Percentiles rank a stretch among this genome's conserved stretches.
Evolutionary conservation across 1,140 invertebrate genomes (phyloP).

Genomic region (Callitettix versicolor): DNA sequence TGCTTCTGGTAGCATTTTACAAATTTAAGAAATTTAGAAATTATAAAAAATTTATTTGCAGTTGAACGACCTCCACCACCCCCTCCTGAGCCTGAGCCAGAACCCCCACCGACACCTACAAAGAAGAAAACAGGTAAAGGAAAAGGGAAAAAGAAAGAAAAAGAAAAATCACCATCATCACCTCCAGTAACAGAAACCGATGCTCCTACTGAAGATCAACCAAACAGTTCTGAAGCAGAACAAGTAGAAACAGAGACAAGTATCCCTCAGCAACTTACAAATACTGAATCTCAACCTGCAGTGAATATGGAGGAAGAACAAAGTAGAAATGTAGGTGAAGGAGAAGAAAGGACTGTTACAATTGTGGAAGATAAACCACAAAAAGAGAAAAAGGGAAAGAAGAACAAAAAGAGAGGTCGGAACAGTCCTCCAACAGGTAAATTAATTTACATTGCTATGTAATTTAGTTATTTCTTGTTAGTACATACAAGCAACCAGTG

Average conservation of each 20-base stretch:
- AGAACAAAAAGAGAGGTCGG: conserved; percentile 24
- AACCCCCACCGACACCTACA: conserved; percentile 1
- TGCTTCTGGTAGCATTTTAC: too few relatives aligned
- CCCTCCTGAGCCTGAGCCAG: conserved; percentile 10
- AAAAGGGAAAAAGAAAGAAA: conserved; percentile 17
- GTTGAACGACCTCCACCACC: conserved; percentile 2
- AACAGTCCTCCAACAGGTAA: conserved; percentile 23
- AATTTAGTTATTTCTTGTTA: too few relatives aligned
- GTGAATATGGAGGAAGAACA: conserved; percentile 14
- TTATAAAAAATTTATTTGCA: neutral
- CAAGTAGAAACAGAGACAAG: conserved; percentile 8
- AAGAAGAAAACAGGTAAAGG: conserved; percentile 16
- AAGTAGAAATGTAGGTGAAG: conserved; percentile 4
- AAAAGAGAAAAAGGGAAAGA: conserved; percentile 33
- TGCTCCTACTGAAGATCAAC: neutral
- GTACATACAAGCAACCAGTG: too few relatives aligned
- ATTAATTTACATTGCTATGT: neutral
- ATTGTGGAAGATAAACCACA: conserved; percentile 22
- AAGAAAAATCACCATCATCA: conserved; percentile 9
- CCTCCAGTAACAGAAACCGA: too few relatives aligned
- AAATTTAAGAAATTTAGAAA: neutral
- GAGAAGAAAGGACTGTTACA: conserved; percentile 12
- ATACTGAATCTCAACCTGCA: conserved; percentile 21
- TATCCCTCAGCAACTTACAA: conserved; percentile 25
- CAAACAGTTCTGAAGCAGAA: conserved; percentile 4